Conservation (phyloP, 2,888 invertebrate genomes). For the Limenitis camilla region DNA sequence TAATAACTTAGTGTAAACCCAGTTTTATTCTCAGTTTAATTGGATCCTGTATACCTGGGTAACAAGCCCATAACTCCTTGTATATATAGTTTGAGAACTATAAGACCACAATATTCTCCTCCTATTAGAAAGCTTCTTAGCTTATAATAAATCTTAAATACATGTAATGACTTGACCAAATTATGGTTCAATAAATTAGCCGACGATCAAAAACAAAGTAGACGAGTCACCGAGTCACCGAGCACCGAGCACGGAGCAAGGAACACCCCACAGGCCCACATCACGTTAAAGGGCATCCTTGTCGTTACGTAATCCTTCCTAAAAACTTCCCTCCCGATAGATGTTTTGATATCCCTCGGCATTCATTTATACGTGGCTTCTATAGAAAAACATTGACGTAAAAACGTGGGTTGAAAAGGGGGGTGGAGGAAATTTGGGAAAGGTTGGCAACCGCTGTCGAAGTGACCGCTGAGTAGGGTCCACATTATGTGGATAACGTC, state of each 20-base stretch:
- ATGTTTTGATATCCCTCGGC: slow-evolving; percentile 71
- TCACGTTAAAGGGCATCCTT: slow-evolving; percentile 43
- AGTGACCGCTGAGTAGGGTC: slow-evolving; percentile 73
- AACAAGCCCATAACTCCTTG: too few relatives aligned
- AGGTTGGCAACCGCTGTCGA: slow-evolving; percentile 68
- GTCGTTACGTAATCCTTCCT: slow-evolving; percentile 62
- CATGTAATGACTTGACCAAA: slow-evolving; percentile 22
- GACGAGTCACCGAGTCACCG: slow-evolving; percentile 25
- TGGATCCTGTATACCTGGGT: too few relatives aligned
- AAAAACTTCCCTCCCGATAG: slow-evolving; percentile 62
- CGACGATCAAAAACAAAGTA: slow-evolving; percentile 27
- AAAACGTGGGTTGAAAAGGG: slow-evolving; percentile 66
- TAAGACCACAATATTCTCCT: too few relatives aligned
- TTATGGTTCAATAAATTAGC: slow-evolving; percentile 25
- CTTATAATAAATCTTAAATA: too few relatives aligned
- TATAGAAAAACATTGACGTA: slow-evolving; percentile 75
- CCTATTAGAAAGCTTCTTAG: too few relatives aligned
- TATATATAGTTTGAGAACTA: too few relatives aligned
- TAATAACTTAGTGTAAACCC: too few relatives aligned
- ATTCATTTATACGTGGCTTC: slow-evolving; percentile 57
- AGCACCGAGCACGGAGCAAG: too few relatives aligned
- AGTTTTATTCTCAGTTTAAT: too few relatives aligned
- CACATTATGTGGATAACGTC: slow-evolving; percentile 69
- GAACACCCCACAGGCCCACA: slow-evolving; percentile 11
- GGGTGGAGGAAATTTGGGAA: slow-evolving; percentile 47